Conservation (phyloP, 2,113 vertebrate species). For the Ramphastos sulfuratus region DNA sequence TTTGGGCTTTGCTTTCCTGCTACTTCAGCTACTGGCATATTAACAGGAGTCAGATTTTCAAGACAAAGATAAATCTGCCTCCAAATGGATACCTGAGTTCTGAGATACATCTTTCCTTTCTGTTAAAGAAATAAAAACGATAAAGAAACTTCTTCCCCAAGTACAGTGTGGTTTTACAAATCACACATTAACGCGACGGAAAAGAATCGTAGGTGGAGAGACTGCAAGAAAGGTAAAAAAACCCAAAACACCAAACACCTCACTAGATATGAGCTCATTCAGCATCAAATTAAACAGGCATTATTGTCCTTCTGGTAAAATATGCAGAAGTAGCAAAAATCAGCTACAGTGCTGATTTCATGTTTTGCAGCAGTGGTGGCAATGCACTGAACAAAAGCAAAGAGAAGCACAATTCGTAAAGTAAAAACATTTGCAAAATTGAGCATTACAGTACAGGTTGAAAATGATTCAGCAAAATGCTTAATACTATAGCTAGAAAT, state of each 20-base stretch:
- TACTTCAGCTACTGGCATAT: background rate
- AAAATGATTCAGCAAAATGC: background rate
- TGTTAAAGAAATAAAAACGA: conserved; percentile 78
- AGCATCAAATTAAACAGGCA: background rate
- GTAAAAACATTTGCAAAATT: background rate
- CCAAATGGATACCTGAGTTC: background rate
- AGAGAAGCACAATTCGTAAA: background rate
- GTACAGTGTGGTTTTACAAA: conserved; percentile 72
- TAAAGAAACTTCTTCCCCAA: conserved; percentile 69
- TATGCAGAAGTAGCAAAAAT: background rate
- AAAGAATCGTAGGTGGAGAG: conserved; percentile 79
- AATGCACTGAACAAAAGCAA: background rate
- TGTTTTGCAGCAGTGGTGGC: background rate
- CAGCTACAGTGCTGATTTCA: background rate
- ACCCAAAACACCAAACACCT: background rate
- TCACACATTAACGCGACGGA: conserved; percentile 47
- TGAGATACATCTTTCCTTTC: conserved; percentile 48
- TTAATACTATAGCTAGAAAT: background rate
- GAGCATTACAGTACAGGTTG: background rate
- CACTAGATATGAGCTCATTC: background rate
- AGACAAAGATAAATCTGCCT: background rate
- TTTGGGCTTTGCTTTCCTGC: background rate
- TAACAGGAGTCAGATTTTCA: background rate
- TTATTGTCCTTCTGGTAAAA: background rate
- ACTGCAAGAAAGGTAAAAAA: conserved; percentile 71